Evolutionary conservation across 2,797 vertebrate species (phyloP), one percentile per base, ranked within the genome.

Genomic region (Distichodus sexfasciatus): DNA sequence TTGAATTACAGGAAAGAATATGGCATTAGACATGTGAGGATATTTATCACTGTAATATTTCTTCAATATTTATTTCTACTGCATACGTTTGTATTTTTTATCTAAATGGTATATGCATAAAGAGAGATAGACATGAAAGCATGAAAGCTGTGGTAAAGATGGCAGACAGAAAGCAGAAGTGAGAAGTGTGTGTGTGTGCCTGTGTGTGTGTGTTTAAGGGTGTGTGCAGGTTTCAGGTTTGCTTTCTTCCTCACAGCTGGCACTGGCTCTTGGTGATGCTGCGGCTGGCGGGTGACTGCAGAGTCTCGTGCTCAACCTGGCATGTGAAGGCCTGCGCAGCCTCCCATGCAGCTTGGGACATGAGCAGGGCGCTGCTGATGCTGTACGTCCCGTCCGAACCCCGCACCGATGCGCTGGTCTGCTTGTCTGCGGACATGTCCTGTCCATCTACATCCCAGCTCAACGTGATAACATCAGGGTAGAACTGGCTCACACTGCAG

Each of bases 401-500:
- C 26, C 19, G 8, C 21, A 74, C 58, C 1, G 51, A 35, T 19
- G 48, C 29, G 43, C 57, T 57, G 41, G 63, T 43, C 50, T 47
- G 43, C 29, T 48, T 36, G 14, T 57, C 17, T 6, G 23, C 58
- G 12, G 19, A 40, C 11, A 6, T 6, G 11, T 17, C 21, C 33
- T 28, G 31, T 12, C 66, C 65, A 6, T 74, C 58, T 48, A 74
- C 53, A 10, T 35, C 29, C 72, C 72, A 74, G 33, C 28, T 63
- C 41, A 69, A 58, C 14, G 38, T 48, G n/a, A 64, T 41, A 0
- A 47, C 10, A 41, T 74, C 65, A 15, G 72, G 66, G 50, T 63
- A 69, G 66, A 69, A 69, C 6, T 69, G 53, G 29, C 48, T 64
- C 17, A 74, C 51, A 50, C 58, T 15, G 44, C 72, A 74, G 15